These are phyloP conservation scores for Crotalus tigris DNA, from an alignment of 2,113 vertebrate species.

Conservation along the genomic window DNA sequence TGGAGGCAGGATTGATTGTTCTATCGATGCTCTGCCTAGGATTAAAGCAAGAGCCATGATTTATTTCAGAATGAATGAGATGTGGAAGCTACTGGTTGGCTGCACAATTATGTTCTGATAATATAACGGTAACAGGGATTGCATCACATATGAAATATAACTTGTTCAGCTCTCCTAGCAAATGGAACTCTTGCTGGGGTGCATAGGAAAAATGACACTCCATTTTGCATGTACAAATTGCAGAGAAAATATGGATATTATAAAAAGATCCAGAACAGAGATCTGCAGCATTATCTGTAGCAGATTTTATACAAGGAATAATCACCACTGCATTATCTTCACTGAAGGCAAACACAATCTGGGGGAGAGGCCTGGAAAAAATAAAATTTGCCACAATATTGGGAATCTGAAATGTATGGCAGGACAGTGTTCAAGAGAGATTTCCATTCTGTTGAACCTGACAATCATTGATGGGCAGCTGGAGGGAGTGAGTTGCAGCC, in stretches of 20 bases:
- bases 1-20: slow-evolving; percentile 52
- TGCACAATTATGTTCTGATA: background rate
- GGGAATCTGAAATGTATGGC: background rate
- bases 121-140: background rate
- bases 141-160: background rate
- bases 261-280: background rate
- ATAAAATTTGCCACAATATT: background rate
- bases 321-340: background rate
- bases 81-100: rapidly evolving
- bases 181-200: background rate
- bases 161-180: background rate
- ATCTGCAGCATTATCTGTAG: background rate
- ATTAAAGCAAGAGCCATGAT: slow-evolving; percentile 52
- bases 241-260: background rate
- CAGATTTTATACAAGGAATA: background rate
- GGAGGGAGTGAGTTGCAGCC: background rate
- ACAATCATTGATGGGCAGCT: background rate
- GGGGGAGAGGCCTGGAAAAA: background rate
- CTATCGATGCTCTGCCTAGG: slow-evolving; percentile 39
- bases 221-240: background rate
- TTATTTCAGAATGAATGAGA: slow-evolving; percentile 13
- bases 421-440: background rate
- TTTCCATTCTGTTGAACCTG: background rate
- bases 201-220: no score
- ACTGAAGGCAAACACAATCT: background rate